Conservation (phyloP, 1,140 invertebrate genomes). For the Drosophila fuyamai region DNA sequence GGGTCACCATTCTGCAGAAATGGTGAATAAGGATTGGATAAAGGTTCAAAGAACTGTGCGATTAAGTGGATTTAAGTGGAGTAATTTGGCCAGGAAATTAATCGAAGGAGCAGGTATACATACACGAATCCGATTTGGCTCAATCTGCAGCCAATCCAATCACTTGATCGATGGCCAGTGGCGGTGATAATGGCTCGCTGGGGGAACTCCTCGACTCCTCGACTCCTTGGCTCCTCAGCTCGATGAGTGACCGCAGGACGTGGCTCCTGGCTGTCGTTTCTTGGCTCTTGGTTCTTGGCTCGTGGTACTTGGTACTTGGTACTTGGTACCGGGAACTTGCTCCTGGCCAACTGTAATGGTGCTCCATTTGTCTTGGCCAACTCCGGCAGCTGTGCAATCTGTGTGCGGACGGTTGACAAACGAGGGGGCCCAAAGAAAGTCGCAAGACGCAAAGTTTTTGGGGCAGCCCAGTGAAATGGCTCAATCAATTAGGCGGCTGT, state of each 20-base stretch:
- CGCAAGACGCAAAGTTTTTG: conserved; percentile 26
- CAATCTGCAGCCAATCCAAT: too few relatives aligned
- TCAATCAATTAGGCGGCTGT: conserved; percentile 77
- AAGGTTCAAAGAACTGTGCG: too few relatives aligned
- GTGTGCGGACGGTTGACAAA: conserved; percentile 37
- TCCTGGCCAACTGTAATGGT: conserved; percentile 49
- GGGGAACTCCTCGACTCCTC: background rate
- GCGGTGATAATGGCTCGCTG: conserved; percentile 1
- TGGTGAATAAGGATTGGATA: too few relatives aligned
- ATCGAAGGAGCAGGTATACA: too few relatives aligned
- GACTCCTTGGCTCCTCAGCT: too few relatives aligned
- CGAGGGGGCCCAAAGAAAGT: conserved; percentile 26
- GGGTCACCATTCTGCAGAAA: too few relatives aligned
- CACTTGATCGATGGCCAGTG: background rate
- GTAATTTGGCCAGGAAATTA: too few relatives aligned
- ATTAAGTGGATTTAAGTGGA: too few relatives aligned
- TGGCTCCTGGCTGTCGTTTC: background rate
- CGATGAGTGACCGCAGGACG: conserved; percentile 8
- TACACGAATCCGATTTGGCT: too few relatives aligned
- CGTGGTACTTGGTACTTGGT: background rate
- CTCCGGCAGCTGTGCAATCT: conserved; percentile 48
- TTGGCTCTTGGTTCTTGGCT: background rate
- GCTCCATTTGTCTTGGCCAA: conserved; percentile 66
- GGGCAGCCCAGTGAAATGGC: conserved; percentile 57
- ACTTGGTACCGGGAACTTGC: background rate